phyloP scores from a whole-genome alignment of 35 echinoderm and acorn worm genomes.

The Acanthaster planci region DNA sequence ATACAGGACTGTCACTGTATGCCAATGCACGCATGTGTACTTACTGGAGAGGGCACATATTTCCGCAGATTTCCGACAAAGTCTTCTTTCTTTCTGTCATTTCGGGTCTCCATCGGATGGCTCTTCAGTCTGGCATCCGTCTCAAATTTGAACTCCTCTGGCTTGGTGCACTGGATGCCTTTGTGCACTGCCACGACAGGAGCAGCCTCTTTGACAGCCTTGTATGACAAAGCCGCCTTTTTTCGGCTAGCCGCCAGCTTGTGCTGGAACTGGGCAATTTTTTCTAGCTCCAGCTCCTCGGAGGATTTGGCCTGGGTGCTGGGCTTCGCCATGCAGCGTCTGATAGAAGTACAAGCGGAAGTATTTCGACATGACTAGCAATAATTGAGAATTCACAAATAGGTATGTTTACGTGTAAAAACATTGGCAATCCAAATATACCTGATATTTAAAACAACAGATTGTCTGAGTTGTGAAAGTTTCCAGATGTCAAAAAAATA shows the following conservation, averaged over 20 bases:
- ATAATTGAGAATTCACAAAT: background rate
- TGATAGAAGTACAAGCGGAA: background rate
- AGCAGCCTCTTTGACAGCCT: constrained; percentile 57
- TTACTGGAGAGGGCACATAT: constrained; percentile 27
- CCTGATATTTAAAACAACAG: too few species aligned
- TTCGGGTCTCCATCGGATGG: constrained; percentile 53
- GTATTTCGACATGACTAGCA: background rate
- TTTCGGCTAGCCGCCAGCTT: constrained; percentile 52
- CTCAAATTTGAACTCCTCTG: constrained; percentile 76
- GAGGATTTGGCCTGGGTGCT: constrained; percentile 50
- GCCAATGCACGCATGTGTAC: background rate
- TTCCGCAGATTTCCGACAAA: constrained; percentile 14
- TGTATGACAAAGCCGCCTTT: constrained; percentile 66
- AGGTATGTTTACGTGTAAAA: background rate
- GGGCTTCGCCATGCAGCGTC: constrained; percentile 34
- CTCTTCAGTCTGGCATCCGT: constrained; percentile 72
- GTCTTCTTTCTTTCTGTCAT: constrained; percentile 20
- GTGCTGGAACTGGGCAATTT: constrained; percentile 54
- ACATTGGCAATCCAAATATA: background rate
- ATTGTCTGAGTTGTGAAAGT: too few species aligned
- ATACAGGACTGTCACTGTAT: background rate
- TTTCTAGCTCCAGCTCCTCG: constrained; percentile 82
- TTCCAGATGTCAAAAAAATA: too few species aligned
- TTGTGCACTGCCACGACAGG: constrained; percentile 52
- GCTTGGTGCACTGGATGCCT: constrained; percentile 39